A percentile compares a stretch with the other conserved stretches of the same genome.
These are phyloP conservation scores for Peromyscus leucopus DNA, from an alignment of 2,113 vertebrate species.

Conservation along the genomic window DNA sequence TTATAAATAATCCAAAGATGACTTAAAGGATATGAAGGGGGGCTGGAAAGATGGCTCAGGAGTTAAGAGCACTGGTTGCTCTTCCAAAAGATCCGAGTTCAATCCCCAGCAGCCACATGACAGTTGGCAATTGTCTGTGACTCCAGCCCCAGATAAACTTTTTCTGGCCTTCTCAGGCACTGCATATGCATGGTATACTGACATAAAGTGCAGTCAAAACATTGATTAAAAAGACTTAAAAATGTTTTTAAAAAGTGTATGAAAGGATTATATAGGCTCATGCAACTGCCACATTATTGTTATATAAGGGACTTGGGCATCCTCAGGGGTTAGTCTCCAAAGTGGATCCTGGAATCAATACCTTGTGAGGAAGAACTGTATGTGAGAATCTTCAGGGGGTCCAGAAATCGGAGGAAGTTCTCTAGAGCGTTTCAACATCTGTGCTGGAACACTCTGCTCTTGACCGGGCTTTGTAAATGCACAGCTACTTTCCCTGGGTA, in stretches of 20 bases:
- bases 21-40: neutral
- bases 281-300: too few species aligned
- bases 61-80: neutral
- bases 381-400: neutral
- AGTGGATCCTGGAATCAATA: neutral
- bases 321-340: neutral
- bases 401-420: neutral
- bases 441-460: neutral
- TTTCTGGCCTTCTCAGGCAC: neutral
- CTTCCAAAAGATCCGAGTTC: neutral
- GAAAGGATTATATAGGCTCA: too few species aligned
- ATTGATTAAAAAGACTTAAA: neutral
- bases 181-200: neutral
- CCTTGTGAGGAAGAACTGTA: too few species aligned
- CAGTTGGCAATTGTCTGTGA: neutral
- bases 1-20: neutral
- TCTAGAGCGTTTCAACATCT: neutral
- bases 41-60: neutral
- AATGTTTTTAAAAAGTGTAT: neutral
- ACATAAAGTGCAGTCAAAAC: neutral
- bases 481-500: accelerated
- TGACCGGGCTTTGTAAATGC: accelerated
- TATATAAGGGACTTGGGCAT: neutral
- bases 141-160: neutral
- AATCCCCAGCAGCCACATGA: neutral